Base-by-base conservation (phyloP, 2,797 vertebrate species). In the Neoniphon sammara region DNA sequence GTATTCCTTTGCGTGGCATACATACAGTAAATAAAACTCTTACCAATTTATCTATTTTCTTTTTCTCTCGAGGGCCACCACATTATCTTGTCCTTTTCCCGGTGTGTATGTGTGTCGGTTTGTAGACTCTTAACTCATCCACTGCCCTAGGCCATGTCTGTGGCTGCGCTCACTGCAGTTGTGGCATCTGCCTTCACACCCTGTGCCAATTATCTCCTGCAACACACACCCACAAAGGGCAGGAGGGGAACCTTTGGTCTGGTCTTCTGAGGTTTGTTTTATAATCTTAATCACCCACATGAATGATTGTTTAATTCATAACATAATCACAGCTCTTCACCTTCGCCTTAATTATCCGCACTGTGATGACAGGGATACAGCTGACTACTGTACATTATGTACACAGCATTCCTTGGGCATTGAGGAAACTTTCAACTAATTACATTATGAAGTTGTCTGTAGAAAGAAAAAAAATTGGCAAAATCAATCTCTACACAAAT, bases 151-250 rank as follows among this genome's bases (percentile, higher is more conserved):
- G 63, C 39, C n/a, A 30, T 14, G 31, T 70, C 30, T 69, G 36
- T 56, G 47, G 42, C 10, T 50, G 30, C 46, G 14, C 61, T 57
- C 21, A 75, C 64, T n/a, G 23, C 62, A 55, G 47, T 36, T 49
- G 52, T 63, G 18, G 14, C 53, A 61, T 65, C 56, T 49, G 58
- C 49, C 27, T 63, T 31, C 73, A 36, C 23, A 42, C 14, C 18
- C 30, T 30, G 31, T 27, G 27, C 27, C 47, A 75, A 7, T 42
- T 68, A 49, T 44, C 36, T 59, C 31, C 42, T 65, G 8, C 21
- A 53, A 30, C 30, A 54, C 44, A 64, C 44, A 47, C 59, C 44
- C 44, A 27, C 25, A 30, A 15, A 2, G 27, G 11, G 46, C 30
- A 34, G 36, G 15, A 27, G 47, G 47, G 20, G 47, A 46, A 11